phyloP scores from a whole-genome alignment of 2,888 invertebrate genomes.

The Salpingus planirostris region DNA sequence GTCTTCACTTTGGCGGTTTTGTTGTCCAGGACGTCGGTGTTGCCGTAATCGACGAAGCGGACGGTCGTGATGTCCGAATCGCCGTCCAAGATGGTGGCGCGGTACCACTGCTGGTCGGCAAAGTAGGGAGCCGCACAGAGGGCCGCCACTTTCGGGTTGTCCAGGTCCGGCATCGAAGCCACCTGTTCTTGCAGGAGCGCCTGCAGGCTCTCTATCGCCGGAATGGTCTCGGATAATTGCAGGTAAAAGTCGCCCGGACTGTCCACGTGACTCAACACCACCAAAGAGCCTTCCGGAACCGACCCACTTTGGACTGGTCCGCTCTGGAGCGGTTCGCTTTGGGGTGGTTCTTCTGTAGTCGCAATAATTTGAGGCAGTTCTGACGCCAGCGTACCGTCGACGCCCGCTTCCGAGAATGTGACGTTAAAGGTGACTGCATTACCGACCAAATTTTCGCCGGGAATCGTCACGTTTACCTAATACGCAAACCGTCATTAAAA shows the following conservation, averaged over 20 bases:
- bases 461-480: background rate
- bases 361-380: background rate
- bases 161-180: conserved; percentile 44
- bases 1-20: conserved; percentile 51
- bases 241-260: conserved; percentile 70
- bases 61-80: conserved; percentile 67
- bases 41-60: conserved; percentile 70
- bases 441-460: background rate
- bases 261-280: conserved; percentile 64
- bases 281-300: conserved; percentile 20
- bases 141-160: conserved; percentile 51
- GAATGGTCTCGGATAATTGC: conserved; percentile 51
- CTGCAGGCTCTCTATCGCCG: conserved; percentile 52
- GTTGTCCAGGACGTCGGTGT: conserved; percentile 64
- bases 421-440: background rate
- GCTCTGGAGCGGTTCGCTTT: background rate
- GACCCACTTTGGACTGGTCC: too few species aligned
- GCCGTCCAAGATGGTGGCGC: conserved; percentile 78
- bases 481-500: too few species aligned
- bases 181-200: conserved; percentile 54
- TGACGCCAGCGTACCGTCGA: background rate
- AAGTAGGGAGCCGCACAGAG: conserved; percentile 72
- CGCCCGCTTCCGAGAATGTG: background rate
- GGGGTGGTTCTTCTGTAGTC: background rate
- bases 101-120: conserved; percentile 83